phyloP scores from a whole-genome alignment of 2,888 invertebrate species.

The Hipparchia sbordonii region DNA sequence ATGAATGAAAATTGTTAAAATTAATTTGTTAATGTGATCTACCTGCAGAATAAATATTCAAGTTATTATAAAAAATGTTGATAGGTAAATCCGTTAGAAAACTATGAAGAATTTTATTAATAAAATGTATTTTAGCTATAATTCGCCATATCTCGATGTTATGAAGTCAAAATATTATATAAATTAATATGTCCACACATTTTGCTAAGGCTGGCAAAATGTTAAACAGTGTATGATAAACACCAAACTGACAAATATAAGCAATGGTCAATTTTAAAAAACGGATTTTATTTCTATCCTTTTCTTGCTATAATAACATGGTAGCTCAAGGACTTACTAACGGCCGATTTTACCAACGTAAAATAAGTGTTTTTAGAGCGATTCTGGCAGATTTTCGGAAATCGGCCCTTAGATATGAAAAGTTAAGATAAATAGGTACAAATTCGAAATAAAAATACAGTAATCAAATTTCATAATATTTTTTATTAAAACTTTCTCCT shows the following conservation, averaged over 20 bases:
- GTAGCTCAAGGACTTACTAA: too few relatives aligned
- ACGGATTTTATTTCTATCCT: conserved; percentile 43
- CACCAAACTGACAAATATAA: conserved; percentile 58
- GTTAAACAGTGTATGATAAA: conserved; percentile 51
- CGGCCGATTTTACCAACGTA: too few relatives aligned
- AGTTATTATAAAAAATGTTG: conserved; percentile 11
- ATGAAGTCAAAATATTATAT: neutral
- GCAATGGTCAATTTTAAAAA: conserved; percentile 68
- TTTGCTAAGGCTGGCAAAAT: conserved; percentile 80
- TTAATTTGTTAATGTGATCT: conserved; percentile 5
- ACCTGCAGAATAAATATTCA: conserved; percentile 13
- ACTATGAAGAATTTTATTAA: neutral
- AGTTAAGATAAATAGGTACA: neutral
- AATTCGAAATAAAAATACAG: conserved; percentile 48
- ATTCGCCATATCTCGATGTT: conserved; percentile 32
- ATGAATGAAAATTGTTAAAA: conserved; percentile 3
- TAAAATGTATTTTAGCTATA: conserved; percentile 26
- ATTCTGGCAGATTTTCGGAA: too few relatives aligned
- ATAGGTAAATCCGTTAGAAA: conserved; percentile 20
- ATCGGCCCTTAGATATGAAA: too few relatives aligned
- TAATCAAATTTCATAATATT: conserved; percentile 69
- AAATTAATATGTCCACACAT: conserved; percentile 49
- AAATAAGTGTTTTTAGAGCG: too few relatives aligned
- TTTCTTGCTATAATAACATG: too few relatives aligned
- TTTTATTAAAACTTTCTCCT: conserved; percentile 81